Evolutionary conservation across 2,113 vertebrate species (phyloP).

Genomic region (Lepus timidus): DNA sequence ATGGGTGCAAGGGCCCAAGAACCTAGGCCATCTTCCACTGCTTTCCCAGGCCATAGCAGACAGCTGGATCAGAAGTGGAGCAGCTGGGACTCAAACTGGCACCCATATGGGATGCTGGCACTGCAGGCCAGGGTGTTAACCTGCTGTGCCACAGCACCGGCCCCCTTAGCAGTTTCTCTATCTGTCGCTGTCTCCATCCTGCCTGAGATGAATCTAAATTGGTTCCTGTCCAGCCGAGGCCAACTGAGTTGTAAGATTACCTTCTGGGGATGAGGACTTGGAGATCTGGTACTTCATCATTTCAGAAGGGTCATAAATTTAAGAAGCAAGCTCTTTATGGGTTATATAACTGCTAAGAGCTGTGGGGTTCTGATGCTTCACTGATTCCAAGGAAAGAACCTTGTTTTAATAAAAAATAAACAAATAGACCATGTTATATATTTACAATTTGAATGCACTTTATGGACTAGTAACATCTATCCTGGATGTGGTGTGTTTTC

Average conservation of each 20-base stretch:
- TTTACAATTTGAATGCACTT: conserved; percentile 66
- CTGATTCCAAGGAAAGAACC: conserved; percentile 73
- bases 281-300: conserved; percentile 46
- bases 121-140: too few species aligned
- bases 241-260: conserved; percentile 38
- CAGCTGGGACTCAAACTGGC: too few species aligned
- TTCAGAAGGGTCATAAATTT: conserved; percentile 38
- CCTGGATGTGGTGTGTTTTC: conserved; percentile 82
- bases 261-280: conserved; percentile 65
- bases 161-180: neutral
- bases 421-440: conserved; percentile 62
- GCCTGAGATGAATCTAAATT: conserved; percentile 63
- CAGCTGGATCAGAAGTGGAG: too few species aligned
- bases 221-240: neutral
- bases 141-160: too few species aligned
- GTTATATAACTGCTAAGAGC: conserved; percentile 22
- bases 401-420: conserved; percentile 54
- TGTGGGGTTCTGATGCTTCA: conserved; percentile 52
- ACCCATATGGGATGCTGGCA: too few species aligned
- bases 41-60: too few species aligned
- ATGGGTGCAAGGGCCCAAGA: too few species aligned
- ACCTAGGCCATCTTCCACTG: too few species aligned
- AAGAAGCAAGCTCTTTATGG: conserved; percentile 24
- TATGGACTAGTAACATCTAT: conserved; percentile 54
- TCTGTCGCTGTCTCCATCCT: conserved; percentile 67